These are phyloP conservation scores for Nomada fabriciana DNA, from an alignment of 2,888 invertebrate genomes.

Conservation along the genomic window DNA sequence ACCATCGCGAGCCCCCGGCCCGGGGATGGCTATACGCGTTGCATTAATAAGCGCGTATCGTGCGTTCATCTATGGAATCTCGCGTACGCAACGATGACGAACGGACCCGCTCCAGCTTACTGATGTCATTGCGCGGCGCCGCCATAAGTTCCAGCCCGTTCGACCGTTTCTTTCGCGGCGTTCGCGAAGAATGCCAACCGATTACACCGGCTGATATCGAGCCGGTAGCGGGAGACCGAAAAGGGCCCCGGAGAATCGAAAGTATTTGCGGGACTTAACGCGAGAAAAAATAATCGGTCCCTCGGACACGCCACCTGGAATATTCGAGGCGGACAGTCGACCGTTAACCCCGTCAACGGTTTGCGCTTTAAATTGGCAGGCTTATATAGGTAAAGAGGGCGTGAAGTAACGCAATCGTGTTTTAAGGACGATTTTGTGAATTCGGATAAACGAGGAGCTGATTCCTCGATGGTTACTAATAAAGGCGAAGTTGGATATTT, in stretches of 20 bases:
- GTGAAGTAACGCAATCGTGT: too few relatives aligned
- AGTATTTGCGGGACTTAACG: constrained; percentile 51
- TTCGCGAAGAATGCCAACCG: constrained; percentile 76
- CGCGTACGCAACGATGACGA: constrained; percentile 78
- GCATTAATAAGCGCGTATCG: constrained; percentile 75
- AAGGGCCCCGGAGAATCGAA: constrained; percentile 34
- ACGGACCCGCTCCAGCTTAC: constrained; percentile 80
- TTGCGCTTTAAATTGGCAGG: background rate
- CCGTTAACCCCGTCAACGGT: constrained; percentile 51
- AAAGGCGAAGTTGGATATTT: too few relatives aligned
- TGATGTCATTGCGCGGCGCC: constrained; percentile 80
- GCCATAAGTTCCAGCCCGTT: constrained; percentile 74
- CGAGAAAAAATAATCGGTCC: constrained; percentile 61
- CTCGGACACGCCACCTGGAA: constrained; percentile 41
- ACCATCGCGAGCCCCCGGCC: background rate
- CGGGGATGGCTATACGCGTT: constrained; percentile 17
- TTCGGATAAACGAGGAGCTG: too few relatives aligned
- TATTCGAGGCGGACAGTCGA: constrained; percentile 39
- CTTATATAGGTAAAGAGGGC: too few relatives aligned
- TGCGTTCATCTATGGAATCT: constrained; percentile 78
- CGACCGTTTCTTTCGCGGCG: constrained; percentile 63
- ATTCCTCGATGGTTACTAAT: too few relatives aligned
- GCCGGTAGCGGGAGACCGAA: constrained; percentile 65
- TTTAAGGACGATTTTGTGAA: too few relatives aligned
- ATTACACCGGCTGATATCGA: constrained; percentile 77